Evolutionary conservation across 35 echinoderm and acorn worm genomes (phyloP), one percentile per base, ranked within the genome.

Genomic region (Apostichopus parvimensis): DNA sequence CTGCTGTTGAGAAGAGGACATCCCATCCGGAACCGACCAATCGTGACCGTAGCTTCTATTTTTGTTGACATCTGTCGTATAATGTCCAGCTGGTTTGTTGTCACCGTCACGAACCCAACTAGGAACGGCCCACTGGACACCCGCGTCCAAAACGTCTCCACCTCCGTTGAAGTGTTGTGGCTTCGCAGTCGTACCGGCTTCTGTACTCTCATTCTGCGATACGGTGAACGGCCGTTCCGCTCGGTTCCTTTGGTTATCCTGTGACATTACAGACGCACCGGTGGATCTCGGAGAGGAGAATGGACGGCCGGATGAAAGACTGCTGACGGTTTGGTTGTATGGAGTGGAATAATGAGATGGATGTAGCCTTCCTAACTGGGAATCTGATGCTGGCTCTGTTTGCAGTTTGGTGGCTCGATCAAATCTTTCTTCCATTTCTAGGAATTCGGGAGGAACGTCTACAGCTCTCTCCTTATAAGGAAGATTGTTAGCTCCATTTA

Each of bases 391-490:
- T 18, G n/a, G 26, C n/a, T 53, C 45, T 24, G 6, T 82, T 57
- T 82, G 21, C 6, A 24, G 45, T 6, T 6, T 15, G 55, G 14
- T 22, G 14, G 21, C 20, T 4, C 25, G 6, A 8, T 57, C 23
- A 18, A 15, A 18, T 57, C 56, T 15, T 6, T 8, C 45, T 9
- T 53, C 79, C 26, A 57, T 54, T 25, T 68, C 62, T 21, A 88
- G 18, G 25, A 88, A 88, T 17, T 88, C 86, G 24, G 86, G 86
- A 0, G 86, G 62, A 6, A 88, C 86, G 52, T 88, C 86, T 15
- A 88, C 86, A 72, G 86, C 61, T 72, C 86, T 88, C 15, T 88
- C 86, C 57, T 88, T 61, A 26, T 59, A 84, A 72, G 15, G 21
- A 11, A 62, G 61, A n/a, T 75, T 1, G 58, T 61, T 17, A 45